Evolutionary conservation across 2,888 invertebrate genomes (phyloP).

Genomic region (Elmis aenea): DNA sequence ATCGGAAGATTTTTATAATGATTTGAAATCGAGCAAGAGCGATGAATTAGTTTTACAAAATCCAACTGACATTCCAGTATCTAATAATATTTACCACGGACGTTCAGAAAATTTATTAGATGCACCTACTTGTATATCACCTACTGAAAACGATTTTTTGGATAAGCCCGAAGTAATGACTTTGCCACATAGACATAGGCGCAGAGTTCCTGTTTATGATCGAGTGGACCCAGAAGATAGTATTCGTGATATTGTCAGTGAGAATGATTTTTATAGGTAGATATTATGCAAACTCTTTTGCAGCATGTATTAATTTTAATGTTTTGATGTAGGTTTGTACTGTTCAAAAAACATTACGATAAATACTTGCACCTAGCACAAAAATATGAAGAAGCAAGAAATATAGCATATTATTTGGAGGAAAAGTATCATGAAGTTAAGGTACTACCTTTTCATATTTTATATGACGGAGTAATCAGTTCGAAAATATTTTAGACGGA

Average conservation of each 20-base stretch:
- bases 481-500: constrained; percentile 48
- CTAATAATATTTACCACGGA: constrained; percentile 47
- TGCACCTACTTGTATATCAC: constrained; percentile 36
- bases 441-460: constrained; percentile 39
- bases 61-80: constrained; percentile 42
- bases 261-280: constrained; percentile 59
- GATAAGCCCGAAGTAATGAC: constrained; percentile 38
- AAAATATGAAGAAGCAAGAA: constrained; percentile 57
- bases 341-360: constrained; percentile 60
- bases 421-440: constrained; percentile 62
- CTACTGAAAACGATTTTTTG: constrained; percentile 36
- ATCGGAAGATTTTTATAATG: constrained; percentile 43
- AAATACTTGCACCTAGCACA: constrained; percentile 58
- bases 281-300: constrained; percentile 2
- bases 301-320: neutral
- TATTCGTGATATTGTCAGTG: constrained; percentile 58
- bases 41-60: constrained; percentile 51
- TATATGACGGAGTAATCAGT: no score
- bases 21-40: constrained; percentile 50
- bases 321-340: constrained; percentile 51
- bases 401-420: constrained; percentile 58
- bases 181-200: constrained; percentile 30
- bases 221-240: constrained; percentile 59
- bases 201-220: constrained; percentile 47
- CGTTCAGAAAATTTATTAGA: constrained; percentile 46